phyloP scores from a whole-genome alignment of 2,888 invertebrate species.

The Matsumyia berberina region DNA sequence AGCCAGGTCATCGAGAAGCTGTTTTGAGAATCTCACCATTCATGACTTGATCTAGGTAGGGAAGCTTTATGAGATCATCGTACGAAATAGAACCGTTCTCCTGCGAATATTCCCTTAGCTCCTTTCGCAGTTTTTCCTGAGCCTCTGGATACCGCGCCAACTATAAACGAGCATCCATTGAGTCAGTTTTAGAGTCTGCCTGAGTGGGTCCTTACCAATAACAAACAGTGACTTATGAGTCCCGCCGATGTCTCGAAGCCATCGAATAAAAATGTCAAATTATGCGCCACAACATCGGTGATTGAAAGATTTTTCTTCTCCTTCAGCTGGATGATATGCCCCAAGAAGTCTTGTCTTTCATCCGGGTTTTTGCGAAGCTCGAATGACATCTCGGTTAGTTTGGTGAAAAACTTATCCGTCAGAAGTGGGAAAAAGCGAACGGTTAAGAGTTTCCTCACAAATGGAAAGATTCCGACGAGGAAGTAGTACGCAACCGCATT shows the following conservation, averaged over 20 bases:
- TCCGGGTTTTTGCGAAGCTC: background rate
- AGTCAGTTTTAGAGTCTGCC: too few species aligned
- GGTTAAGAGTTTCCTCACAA: conserved; percentile 64
- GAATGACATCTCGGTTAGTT: conserved; percentile 39
- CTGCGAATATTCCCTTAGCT: conserved; percentile 77
- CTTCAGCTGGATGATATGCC: conserved; percentile 74
- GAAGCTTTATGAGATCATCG: conserved; percentile 78
- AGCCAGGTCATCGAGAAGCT: too few species aligned
- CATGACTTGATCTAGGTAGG: conserved; percentile 80
- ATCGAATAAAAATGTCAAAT: conserved; percentile 79
- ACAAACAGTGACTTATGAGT: conserved; percentile 77
- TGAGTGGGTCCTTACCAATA: conserved; percentile 78
- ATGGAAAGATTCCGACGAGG: conserved; percentile 73
- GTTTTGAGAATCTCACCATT: too few species aligned
- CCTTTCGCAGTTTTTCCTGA: conserved; percentile 79
- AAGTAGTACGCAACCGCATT: conserved; percentile 69
- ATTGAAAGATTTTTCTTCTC: conserved; percentile 76
- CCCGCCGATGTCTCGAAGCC: conserved; percentile 80
- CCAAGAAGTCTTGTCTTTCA: conserved; percentile 77
- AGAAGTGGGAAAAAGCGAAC: conserved; percentile 55
- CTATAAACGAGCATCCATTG: conserved; percentile 54
- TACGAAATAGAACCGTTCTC: conserved; percentile 76
- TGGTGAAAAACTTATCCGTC: conserved; percentile 71
- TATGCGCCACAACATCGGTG: conserved; percentile 79
- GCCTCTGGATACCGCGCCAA: conserved; percentile 77